Percentiles rank a stretch among this genome's conserved stretches.
Conservation (phyloP, 2,113 vertebrate genomes). For the Nesoenas mayeri region DNA sequence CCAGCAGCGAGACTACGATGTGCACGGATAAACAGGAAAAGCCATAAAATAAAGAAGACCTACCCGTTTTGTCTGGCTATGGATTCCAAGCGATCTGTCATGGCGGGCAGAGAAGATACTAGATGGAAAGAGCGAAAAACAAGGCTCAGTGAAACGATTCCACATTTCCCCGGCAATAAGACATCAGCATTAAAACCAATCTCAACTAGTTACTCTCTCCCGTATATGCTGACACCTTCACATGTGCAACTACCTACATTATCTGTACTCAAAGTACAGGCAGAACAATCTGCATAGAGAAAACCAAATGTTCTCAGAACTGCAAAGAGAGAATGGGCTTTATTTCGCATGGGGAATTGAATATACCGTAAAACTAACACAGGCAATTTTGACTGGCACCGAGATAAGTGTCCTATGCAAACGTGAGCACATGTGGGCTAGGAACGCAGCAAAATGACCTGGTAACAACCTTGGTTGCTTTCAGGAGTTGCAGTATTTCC, state of each 20-base stretch:
- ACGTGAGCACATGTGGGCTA: neutral
- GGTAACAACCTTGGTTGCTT: neutral
- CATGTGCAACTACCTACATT: fast-evolving
- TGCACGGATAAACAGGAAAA: neutral
- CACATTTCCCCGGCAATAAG: neutral
- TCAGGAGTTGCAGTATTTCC: fast-evolving
- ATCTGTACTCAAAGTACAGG: neutral
- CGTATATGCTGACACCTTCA: neutral
- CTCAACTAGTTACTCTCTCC: neutral
- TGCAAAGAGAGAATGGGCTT: neutral
- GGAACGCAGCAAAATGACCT: fast-evolving
- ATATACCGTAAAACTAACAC: neutral
- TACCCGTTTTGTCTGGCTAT: conserved; percentile 96
- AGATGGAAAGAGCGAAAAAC: neutral
- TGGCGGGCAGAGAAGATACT: conserved; percentile 95
- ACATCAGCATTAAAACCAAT: neutral
- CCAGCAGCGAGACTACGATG: neutral
- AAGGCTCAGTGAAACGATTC: neutral
- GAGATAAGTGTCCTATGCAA: neutral
- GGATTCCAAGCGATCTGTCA: conserved; percentile 96
- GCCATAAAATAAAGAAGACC: neutral
- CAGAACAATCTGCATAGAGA: neutral
- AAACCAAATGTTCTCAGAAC: neutral
- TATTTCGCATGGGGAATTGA: no score
- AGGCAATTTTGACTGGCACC: neutral